Evolutionary conservation across 2,113 vertebrate species (phyloP), one percentile per base, ranked within the genome.

Genomic region (Chrysochloris asiatica): DNA sequence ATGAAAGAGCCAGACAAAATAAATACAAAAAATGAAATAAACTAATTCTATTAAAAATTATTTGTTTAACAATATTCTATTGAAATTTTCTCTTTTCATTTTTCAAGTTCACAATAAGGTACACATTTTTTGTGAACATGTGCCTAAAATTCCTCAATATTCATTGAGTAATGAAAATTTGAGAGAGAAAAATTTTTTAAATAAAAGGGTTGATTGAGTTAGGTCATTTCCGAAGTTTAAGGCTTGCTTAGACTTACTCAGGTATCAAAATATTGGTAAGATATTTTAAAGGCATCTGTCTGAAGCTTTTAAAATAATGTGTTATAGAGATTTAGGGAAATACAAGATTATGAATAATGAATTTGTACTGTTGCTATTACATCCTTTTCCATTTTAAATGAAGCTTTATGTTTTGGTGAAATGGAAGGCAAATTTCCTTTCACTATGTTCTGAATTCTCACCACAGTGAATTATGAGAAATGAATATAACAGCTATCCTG

Each of bases 31-130:
- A 85, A 52, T 85, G 12, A 69, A 69, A 61, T 8, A 50, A 3
- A 54, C 8, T 73, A 45, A 73, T 65, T 85, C 59, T 47, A 4
- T 67, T 41, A 30, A 43, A 89, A 83, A 91, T 69, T 80, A 87
- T 33, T 93, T 89, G 95, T 94, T 89, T 87, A 87, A n/a, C 65
- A 92, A 47, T 47, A 61, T 88, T 95, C 94, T 96, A 30, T 91
- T 87, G 78, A 12, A 85, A 54, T 26, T 93, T 95, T 95, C 41
- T 75, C 75, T 90, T 43, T 88, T 80, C 69, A 93, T 67, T 75
- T 85, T 83, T 92, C 90, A 86, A 84, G 80, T 79, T 92, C 59
- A 52, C 94, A 90, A 43, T 84, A 79, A 96, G n/a, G 92, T 94
- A 63, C 59, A 1, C 76, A 45, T 95, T 91, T 41, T 85, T 73